Base-by-base conservation (phyloP, 2,888 invertebrate genomes). In the Ommatoiulus sabulosus region DNA sequence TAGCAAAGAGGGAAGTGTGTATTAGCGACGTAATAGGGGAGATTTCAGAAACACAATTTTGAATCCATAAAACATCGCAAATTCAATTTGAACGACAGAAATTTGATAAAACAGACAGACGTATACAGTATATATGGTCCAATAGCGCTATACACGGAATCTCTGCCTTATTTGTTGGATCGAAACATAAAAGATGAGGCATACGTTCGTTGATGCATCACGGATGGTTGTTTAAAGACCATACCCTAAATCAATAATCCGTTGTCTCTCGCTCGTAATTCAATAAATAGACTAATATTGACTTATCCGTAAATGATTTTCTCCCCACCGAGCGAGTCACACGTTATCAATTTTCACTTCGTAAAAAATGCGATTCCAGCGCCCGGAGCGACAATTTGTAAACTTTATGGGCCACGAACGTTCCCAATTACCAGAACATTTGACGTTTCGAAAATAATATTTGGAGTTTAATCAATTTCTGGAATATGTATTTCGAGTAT, bases 181-280 rank as follows among this genome's bases (percentile, higher is more conserved):
- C 12, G 80, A 24, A 24, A 24, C 15, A n/a, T n/a, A 10, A 4
- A 24, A 43, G 12, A 12, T 17, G 12, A 12, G 15, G 15, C 52
- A 52, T 52, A 52, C 17, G 52, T 15, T 12, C 10, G 24, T 80
- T 80, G 12, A 72, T 20, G 24, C 15, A 35, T 10, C 80, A 80
- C 80, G 80, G 80, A 35, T 80, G 80, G 80, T 43, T 80, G 35
- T 80, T 35, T 80, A 80, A 80, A 80, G 80, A 80, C 80, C 35
- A 80, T 43, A 80, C 80, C 35, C 80, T 80, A 80, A 80, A 80
- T 80, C 80, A 80, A 80, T 80, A 80, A 80, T 80, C 35, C 15
- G 80, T 80, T 80, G 80, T 80, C 80, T 80, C 80, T 80, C 12
- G 24, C 80, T 80, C 80, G 35, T 80, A 80, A 80, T 80, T 80